These are phyloP conservation scores for Euphonia xanthogaster DNA, from an alignment of 2,797 vertebrate species.

Conservation along the genomic window DNA sequence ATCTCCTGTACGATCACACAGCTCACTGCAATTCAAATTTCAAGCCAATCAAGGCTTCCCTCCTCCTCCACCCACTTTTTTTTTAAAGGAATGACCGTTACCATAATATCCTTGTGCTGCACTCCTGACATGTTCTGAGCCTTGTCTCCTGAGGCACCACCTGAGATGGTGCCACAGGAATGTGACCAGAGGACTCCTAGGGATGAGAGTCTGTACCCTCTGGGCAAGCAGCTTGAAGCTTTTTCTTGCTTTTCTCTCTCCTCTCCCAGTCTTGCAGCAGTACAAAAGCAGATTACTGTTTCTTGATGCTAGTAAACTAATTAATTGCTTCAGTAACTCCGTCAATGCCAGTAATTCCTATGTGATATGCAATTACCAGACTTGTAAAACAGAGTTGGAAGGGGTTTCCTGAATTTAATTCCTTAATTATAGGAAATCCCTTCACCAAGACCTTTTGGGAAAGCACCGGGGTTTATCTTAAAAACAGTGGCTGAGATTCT, in stretches of 20 bases:
- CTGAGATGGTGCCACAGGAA: rapidly evolving
- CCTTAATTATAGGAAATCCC: neutral
- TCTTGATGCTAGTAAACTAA: neutral
- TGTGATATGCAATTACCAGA: neutral
- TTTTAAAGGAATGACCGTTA: neutral
- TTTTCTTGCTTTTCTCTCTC: neutral
- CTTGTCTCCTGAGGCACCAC: neutral
- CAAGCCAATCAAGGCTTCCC: neutral
- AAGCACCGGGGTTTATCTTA: neutral
- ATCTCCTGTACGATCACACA: rapidly evolving
- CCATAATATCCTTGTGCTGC: neutral
- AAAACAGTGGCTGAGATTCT: neutral
- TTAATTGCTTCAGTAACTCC: neutral
- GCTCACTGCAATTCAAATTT: neutral
- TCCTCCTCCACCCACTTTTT: rapidly evolving
- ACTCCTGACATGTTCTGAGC: rapidly evolving
- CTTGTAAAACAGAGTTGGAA: neutral
- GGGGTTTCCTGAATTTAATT: neutral
- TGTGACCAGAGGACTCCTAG: neutral
- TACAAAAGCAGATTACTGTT: neutral
- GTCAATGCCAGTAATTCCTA: neutral
- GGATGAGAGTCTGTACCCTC: neutral
- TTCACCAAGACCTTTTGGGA: neutral
- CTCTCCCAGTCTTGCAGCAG: neutral
- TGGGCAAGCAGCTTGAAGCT: neutral